Percentiles rank a stretch among this genome's conserved stretches.
Evolutionary conservation across 2,113 vertebrate genomes (phyloP).

Genomic region (Sterna hirundo): DNA sequence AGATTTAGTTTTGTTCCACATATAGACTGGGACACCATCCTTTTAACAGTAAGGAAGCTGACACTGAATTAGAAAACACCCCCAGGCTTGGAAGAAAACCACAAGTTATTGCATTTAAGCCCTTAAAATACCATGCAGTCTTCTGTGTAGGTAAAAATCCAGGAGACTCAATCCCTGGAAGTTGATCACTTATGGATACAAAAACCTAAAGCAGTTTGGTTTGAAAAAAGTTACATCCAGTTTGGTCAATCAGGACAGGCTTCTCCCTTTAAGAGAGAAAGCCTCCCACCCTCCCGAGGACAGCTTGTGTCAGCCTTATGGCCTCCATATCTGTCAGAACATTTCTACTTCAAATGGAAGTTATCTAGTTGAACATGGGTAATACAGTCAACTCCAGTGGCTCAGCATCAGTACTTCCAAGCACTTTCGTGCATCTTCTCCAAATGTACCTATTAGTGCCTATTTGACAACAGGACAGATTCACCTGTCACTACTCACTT

Average conservation of each 20-base stretch:
- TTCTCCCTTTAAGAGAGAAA: neutral
- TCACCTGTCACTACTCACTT: neutral
- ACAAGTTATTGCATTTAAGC: neutral
- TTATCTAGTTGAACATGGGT: neutral
- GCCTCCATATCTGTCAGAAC: neutral
- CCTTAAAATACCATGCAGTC: neutral
- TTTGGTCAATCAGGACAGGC: neutral
- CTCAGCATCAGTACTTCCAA: neutral
- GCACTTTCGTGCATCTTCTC: neutral
- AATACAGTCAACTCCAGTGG: neutral
- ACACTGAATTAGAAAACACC: neutral
- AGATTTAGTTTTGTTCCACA: neutral
- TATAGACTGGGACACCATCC: neutral
- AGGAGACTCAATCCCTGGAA: neutral
- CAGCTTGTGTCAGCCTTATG: neutral
- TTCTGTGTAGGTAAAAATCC: neutral
- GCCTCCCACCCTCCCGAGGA: accelerated
- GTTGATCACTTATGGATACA: accelerated
- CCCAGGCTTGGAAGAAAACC: neutral
- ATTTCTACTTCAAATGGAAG: neutral
- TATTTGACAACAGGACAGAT: neutral
- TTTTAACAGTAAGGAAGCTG: neutral
- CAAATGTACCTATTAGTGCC: neutral
- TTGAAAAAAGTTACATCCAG: neutral
- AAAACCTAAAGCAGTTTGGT: neutral